Percentiles rank a stretch among this genome's conserved stretches.
phyloP scores from a whole-genome alignment of 2,888 invertebrate species.

The Dynastes grantii region DNA sequence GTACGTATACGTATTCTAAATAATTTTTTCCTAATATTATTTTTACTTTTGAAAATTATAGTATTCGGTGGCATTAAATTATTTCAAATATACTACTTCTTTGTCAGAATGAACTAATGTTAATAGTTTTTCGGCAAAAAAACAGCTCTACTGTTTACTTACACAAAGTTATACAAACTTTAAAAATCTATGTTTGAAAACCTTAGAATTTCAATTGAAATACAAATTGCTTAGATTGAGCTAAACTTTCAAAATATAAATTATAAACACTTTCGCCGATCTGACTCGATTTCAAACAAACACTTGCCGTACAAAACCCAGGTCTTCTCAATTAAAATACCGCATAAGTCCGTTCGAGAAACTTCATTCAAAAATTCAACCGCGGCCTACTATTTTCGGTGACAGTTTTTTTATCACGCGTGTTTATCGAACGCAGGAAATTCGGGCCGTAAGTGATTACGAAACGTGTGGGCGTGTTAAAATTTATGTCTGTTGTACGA shows the following conservation, averaged over 20 bases:
- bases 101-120: too few relatives aligned
- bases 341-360: neutral
- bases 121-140: too few relatives aligned
- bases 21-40: too few relatives aligned
- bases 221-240: too few relatives aligned
- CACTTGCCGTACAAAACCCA: neutral
- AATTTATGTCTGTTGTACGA: constrained; percentile 57
- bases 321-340: neutral
- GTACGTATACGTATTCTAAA: too few relatives aligned
- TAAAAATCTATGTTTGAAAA: too few relatives aligned
- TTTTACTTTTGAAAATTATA: too few relatives aligned
- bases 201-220: neutral
- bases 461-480: constrained; percentile 55
- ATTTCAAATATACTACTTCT: too few relatives aligned
- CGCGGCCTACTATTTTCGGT: constrained; percentile 25
- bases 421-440: constrained; percentile 39
- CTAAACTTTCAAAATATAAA: too few relatives aligned
- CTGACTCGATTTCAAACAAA: neutral
- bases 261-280: neutral
- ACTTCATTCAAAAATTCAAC: neutral
- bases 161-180: too few relatives aligned
- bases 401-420: constrained; percentile 32
- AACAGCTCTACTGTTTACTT: too few relatives aligned
- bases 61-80: too few relatives aligned
- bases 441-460: constrained; percentile 44